Percentiles rank a stretch among this genome's conserved stretches.
Conservation (phyloP, 2,888 invertebrate genomes). For the Drosophila demipolita region DNA sequence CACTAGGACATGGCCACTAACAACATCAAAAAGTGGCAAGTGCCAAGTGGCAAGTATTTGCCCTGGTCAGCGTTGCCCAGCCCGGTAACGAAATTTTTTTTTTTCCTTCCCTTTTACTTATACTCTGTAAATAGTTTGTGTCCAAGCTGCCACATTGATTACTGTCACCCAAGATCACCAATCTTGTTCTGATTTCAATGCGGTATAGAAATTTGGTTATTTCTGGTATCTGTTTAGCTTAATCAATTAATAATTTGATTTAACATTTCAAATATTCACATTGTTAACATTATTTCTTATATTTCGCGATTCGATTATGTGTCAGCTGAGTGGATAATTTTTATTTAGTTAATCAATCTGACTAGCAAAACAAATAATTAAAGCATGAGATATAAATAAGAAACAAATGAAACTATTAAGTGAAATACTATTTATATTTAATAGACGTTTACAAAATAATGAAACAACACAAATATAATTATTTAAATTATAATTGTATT, state of each 20-base stretch:
- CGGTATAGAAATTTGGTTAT: not conserved
- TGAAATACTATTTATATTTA: too few relatives aligned
- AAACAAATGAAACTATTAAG: too few relatives aligned
- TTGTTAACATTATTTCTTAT: too few relatives aligned
- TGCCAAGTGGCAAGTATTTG: constrained; percentile 78
- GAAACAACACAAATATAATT: not conserved
- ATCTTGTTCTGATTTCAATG: not conserved
- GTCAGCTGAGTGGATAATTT: too few relatives aligned
- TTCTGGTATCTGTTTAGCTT: not conserved
- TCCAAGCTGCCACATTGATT: not conserved
- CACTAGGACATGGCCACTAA: constrained; percentile 75
- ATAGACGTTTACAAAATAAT: not conserved
- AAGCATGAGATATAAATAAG: too few relatives aligned
- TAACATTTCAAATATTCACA: too few relatives aligned
- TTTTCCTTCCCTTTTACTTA: not conserved
- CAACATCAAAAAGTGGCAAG: constrained; percentile 78
- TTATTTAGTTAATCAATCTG: too few relatives aligned
- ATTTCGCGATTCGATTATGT: too few relatives aligned
- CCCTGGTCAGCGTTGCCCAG: constrained; percentile 60
- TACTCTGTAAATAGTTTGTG: not conserved
- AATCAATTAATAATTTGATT: not conserved
- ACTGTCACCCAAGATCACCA: not conserved
- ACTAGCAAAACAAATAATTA: not conserved
- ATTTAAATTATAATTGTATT: not conserved
- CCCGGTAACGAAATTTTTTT: constrained; percentile 30